These are phyloP conservation scores for Nebria salina DNA, from an alignment of 2,888 invertebrate genomes.

Conservation along the genomic window DNA sequence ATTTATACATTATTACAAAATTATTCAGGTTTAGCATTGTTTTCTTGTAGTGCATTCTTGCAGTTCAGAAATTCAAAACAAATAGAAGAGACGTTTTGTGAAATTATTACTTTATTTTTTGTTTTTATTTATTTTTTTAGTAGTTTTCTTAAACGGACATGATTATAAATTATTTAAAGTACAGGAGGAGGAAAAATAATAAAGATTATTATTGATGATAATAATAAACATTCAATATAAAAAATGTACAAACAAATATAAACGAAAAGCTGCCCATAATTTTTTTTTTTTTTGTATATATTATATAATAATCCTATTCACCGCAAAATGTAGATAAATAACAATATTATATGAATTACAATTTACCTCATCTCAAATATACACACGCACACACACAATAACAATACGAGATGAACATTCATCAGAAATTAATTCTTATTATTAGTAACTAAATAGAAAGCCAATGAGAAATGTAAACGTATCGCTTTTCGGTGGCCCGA, in stretches of 20 bases:
- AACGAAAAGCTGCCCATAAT: slow-evolving; percentile 42
- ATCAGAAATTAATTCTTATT: slow-evolving; percentile 30
- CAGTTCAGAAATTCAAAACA: slow-evolving; percentile 54
- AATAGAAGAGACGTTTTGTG: slow-evolving; percentile 22
- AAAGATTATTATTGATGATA: slow-evolving; percentile 48
- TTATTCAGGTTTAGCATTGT: slow-evolving; percentile 24
- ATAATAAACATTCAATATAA: slow-evolving; percentile 49
- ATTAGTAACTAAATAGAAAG: background rate
- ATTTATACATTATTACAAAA: slow-evolving; percentile 12
- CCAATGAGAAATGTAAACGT: background rate
- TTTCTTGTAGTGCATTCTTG: slow-evolving; percentile 60
- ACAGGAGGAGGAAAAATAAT: slow-evolving; percentile 51
- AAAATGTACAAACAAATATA: slow-evolving; percentile 46
- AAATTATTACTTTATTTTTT: slow-evolving; percentile 45
- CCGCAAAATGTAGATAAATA: slow-evolving; percentile 44
- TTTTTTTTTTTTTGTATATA: slow-evolving; percentile 12
- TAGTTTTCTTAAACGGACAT: slow-evolving; percentile 43
- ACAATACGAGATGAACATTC: slow-evolving; percentile 45
- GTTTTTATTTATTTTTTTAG: slow-evolving; percentile 25
- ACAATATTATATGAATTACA: slow-evolving; percentile 45
- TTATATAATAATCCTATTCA: slow-evolving; percentile 40
- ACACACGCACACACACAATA: slow-evolving; percentile 44
- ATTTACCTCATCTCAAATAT: slow-evolving; percentile 41
- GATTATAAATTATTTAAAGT: slow-evolving; percentile 49
- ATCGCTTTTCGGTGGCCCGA: background rate